Evolutionary conservation across 2,888 invertebrate genomes (phyloP).

Genomic region (Epinotia nisella): DNA sequence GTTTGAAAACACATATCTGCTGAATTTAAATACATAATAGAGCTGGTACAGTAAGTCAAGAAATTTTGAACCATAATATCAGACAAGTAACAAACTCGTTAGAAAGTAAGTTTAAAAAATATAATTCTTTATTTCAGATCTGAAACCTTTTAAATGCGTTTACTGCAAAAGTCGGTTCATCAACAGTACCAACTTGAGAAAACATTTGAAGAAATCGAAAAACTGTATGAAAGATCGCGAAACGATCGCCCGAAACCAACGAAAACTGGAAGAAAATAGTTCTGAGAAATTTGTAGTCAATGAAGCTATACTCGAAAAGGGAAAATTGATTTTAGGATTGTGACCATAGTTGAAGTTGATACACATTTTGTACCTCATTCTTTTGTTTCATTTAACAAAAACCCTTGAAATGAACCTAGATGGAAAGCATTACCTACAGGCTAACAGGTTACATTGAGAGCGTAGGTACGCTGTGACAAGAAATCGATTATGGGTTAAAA

Average conservation of each 20-base stretch:
- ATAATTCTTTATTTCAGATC: slow-evolving; percentile 56
- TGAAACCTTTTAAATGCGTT: slow-evolving; percentile 58
- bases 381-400: slow-evolving; percentile 8
- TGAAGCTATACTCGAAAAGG: not conserved
- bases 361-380: slow-evolving; percentile 1
- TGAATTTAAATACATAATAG: too few relatives aligned
- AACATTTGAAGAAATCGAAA: slow-evolving; percentile 52
- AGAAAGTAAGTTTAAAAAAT: not conserved
- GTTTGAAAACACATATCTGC: too few relatives aligned
- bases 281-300: not conserved
- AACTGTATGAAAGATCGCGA: slow-evolving; percentile 48
- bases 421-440: too few relatives aligned
- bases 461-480: too few relatives aligned
- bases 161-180: slow-evolving; percentile 56
- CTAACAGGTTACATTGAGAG: too few relatives aligned
- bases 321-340: not conserved
- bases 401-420: not conserved
- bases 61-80: too few relatives aligned
- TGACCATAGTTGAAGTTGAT: not conserved
- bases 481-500: too few relatives aligned
- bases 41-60: too few relatives aligned
- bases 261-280: not conserved
- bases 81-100: too few relatives aligned
- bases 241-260: not conserved
- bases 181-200: slow-evolving; percentile 49